Evolutionary conservation across 1,140 invertebrate species (phyloP).

Genomic region (Lepidostoma basale): DNA sequence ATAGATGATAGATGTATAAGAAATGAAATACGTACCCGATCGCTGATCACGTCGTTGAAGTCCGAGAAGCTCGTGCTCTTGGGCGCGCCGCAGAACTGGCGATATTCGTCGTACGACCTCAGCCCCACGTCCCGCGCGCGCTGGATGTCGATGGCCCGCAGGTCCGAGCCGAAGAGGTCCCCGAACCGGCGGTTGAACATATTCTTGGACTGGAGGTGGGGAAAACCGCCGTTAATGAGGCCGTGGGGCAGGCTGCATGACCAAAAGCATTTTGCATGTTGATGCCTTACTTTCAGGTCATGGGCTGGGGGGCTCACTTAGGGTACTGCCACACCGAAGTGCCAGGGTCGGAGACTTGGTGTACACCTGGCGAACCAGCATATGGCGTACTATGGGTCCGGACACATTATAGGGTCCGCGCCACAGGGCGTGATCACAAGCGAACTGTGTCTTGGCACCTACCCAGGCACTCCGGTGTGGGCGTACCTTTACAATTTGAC

Average conservation of each 20-base stretch:
- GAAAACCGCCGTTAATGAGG: background rate
- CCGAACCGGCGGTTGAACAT: conserved; percentile 28
- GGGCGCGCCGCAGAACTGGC: conserved; percentile 69
- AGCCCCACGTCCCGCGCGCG: conserved; percentile 83
- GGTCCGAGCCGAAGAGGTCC: conserved; percentile 63
- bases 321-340: no score
- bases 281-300: no score
- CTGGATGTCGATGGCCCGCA: conserved; percentile 72
- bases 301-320: no score
- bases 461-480: no score
- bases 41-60: conserved; percentile 60
- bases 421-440: no score
- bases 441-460: no score
- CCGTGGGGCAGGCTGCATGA: background rate
- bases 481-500: no score
- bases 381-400: no score
- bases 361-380: no score
- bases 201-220: background rate
- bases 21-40: background rate
- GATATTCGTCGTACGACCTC: conserved; percentile 71
- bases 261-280: background rate
- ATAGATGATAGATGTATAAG: no score
- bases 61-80: conserved; percentile 67
- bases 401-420: no score
- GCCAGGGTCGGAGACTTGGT: no score